Conservation (phyloP, 2,113 vertebrate genomes). For the Ardeotis arabs region DNA sequence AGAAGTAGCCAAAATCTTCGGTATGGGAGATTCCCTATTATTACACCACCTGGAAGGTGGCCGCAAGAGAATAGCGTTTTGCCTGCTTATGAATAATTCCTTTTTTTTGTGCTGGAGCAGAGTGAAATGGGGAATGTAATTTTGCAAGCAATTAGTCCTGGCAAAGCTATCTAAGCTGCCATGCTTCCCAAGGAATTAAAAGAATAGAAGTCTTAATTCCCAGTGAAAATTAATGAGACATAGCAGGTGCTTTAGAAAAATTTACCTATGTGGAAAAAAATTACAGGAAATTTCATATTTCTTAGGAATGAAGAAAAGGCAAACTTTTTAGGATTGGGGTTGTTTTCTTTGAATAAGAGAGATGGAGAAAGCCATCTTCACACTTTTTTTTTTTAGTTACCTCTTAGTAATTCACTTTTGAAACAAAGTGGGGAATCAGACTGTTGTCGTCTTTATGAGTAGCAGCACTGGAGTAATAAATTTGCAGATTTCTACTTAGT, state of each 20-base stretch:
- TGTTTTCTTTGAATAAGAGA: background rate
- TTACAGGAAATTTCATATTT: background rate
- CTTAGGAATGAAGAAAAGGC: background rate
- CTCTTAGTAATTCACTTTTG: background rate
- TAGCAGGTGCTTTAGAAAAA: background rate
- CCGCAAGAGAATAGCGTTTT: background rate
- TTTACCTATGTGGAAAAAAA: background rate
- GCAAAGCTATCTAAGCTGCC: background rate
- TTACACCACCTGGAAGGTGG: constrained; percentile 8
- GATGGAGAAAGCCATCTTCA: background rate
- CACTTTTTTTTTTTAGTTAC: background rate
- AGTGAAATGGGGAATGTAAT: background rate
- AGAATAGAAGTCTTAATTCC: background rate
- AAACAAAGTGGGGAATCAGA: background rate
- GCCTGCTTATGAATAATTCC: background rate
- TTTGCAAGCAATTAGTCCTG: background rate
- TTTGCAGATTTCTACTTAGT: background rate
- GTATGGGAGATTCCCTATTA: background rate
- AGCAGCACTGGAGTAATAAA: background rate
- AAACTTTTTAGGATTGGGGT: background rate
- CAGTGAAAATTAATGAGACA: background rate
- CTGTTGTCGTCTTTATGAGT: background rate
- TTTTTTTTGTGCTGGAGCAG: background rate
- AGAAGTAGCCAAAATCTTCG: background rate
- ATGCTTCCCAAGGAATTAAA: background rate